Evolutionary conservation across 2,113 vertebrate genomes (phyloP), one percentile per base, ranked within the genome.

Genomic region (Sardina pilchardus): DNA sequence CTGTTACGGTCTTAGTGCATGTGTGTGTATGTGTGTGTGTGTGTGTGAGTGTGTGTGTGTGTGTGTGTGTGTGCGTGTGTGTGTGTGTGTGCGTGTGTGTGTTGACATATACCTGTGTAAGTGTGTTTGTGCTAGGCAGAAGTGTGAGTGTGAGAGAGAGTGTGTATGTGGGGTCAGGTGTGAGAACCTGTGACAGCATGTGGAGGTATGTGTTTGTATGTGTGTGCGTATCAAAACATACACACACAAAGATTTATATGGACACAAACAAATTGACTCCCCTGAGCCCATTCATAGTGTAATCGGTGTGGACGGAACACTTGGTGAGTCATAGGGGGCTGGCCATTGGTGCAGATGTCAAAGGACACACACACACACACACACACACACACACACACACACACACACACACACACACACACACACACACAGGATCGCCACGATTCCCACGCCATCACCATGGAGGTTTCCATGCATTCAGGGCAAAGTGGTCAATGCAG

Each of bases 241-340:
- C 92, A 93, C 93, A 92, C 93, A 92, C 93, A 91, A 86, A 87
- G 89, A 92, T 93, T 21, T 17, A 56, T 56, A 21, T 19, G 16
- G 2, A 56, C 16, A 17, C 16, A 56, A 56, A 56, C 4, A 21
- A 56, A 56, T 4, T 19, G 9, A 48, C 6, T 91, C 92, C 93
- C 93, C 85, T 88, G 93, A 92, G 94, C 85, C 93, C 89, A 91
- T 94, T 94, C 93, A 93, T 86, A 90, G 80, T 90, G 90, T 93
- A 94, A 95, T 92, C 94, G 93, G 94, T 94, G 93, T 91, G 90
- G 92, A 42, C 39, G 39, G 39, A 42, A 42, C 39, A 42, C 45
- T 47, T 12, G 6, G 39, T 42, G 45, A 47, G 45, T 47, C 45
- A 47, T 47, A 94, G 93, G 90, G 94, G 94, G 92, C 84, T 44